A percentile compares a stretch with the other conserved stretches of the same genome.
Conservation (phyloP, 2,113 vertebrate species). For the Paracanthobrama guichenoti region DNA sequence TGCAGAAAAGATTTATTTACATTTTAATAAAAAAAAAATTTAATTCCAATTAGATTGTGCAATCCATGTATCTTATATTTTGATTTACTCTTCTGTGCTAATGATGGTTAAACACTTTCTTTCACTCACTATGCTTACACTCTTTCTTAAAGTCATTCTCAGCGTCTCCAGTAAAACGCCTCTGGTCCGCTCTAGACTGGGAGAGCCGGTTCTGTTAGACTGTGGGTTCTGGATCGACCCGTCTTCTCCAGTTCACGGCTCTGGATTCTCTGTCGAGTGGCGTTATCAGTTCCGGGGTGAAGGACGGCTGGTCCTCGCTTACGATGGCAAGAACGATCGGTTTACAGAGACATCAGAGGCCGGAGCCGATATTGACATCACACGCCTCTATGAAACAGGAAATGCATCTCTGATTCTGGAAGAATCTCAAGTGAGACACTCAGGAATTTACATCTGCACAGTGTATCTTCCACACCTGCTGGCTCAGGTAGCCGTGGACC, state of each 20-base stretch:
- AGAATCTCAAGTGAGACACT: slow-evolving; percentile 71
- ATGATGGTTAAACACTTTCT: not conserved
- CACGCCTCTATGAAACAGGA: slow-evolving; percentile 70
- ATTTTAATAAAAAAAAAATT: not conserved
- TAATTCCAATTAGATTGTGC: not conserved
- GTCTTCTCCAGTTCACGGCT: slow-evolving; percentile 58
- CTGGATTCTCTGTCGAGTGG: slow-evolving; percentile 85
- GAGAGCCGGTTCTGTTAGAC: slow-evolving; percentile 75
- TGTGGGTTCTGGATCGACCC: slow-evolving; percentile 75
- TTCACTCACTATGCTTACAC: no score
- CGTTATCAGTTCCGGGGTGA: slow-evolving; percentile 82
- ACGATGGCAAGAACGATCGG: slow-evolving; percentile 72
- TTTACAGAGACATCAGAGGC: slow-evolving; percentile 63
- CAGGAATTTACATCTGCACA: slow-evolving; percentile 84
- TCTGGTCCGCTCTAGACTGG: slow-evolving; percentile 65
- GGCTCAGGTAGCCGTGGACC: slow-evolving; percentile 80
- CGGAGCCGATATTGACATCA: slow-evolving; percentile 73
- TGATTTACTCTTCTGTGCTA: not conserved
- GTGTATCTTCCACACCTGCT: slow-evolving; percentile 82
- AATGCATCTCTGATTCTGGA: slow-evolving; percentile 80
- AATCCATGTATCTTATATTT: not conserved
- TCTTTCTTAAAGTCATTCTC: slow-evolving; percentile 73
- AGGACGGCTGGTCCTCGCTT: slow-evolving; percentile 80
- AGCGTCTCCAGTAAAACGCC: slow-evolving; percentile 75
- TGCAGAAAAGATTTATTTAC: not conserved